Base-by-base conservation (phyloP, 2,888 invertebrate species). In the Pristionchus japonicus region DNA sequence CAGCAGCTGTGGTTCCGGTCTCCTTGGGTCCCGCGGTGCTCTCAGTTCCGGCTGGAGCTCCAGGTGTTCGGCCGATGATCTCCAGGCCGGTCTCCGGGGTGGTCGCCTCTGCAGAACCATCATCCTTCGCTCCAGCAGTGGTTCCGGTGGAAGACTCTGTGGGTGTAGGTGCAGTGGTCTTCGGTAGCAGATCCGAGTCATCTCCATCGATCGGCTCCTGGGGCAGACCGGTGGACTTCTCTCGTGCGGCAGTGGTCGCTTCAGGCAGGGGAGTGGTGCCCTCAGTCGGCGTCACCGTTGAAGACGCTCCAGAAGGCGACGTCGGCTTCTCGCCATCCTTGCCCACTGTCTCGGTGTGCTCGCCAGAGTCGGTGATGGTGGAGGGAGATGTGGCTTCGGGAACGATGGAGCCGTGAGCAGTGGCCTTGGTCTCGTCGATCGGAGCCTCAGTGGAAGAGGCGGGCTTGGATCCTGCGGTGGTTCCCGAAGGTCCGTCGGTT, bases 1-100 rank as follows among this genome's bases (percentile, higher is more conserved):
- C 88, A 20, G 88, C 17, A 47, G 52, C 9, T 11, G 88, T n/a
- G 83, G 52, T 52, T 47, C 52, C 82, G 47, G 47, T 37, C 34
- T 70, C 57, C 9, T 23, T 20, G 61, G 84, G 15, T 27, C 15
- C 74, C 23, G 85, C n/a, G 3, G 61, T 3, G 40, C 61, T 23
- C 37, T 61, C 17, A 20, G 85, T 27, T 2, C 4, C 43, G 13
- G 49, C 27, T 1, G 77, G 23, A 43, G 77, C n/a, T 9, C 64
- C 52, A 31, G 86, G 64, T 23, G 57, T 61, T 15, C 20, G 37
- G 17, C 57, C 85, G 4, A 43, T 43, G 37, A 83, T 89, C 31
- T 47, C 83, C 11, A 64, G 67, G 1, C 83, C 83, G 23, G 20
- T 37, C 13, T 83, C 70, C 34, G 83, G 20, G 23, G 88, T 88